Conservation (phyloP, 2,797 vertebrate species). For the Aythya fuligula region DNA sequence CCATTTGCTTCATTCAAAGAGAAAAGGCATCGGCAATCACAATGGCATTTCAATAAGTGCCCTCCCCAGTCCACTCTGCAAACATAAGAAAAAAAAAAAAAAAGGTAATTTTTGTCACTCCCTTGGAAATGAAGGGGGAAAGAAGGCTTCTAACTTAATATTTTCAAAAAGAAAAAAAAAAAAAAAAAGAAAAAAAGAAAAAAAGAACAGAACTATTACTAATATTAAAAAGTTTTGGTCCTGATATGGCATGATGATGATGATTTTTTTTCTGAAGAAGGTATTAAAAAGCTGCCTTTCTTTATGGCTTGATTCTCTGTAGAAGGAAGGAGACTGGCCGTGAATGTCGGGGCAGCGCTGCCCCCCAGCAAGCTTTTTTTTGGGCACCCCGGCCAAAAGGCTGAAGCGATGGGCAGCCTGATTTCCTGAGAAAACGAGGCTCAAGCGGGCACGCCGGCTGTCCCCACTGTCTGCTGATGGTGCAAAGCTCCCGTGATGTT, state of each 20-base stretch:
- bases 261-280: neutral
- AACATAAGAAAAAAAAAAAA: neutral
- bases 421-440: neutral
- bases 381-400: neutral
- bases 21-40: neutral
- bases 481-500: neutral
- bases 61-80: neutral
- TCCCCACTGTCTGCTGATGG: neutral
- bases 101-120: neutral
- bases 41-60: neutral
- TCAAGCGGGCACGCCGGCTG: neutral
- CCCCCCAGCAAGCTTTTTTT: neutral
- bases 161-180: neutral
- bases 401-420: neutral
- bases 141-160: neutral
- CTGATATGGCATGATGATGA: neutral
- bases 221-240: conserved; percentile 50
- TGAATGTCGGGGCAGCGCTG: neutral
- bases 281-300: conserved; percentile 25
- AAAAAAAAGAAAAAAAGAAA: too few species aligned
- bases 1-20: neutral
- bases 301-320: conserved; percentile 48
- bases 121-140: neutral
- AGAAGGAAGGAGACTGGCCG: neutral
- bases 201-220: neutral